Conservation (phyloP, 2,113 vertebrate species). For the Peromyscus polionotus region DNA sequence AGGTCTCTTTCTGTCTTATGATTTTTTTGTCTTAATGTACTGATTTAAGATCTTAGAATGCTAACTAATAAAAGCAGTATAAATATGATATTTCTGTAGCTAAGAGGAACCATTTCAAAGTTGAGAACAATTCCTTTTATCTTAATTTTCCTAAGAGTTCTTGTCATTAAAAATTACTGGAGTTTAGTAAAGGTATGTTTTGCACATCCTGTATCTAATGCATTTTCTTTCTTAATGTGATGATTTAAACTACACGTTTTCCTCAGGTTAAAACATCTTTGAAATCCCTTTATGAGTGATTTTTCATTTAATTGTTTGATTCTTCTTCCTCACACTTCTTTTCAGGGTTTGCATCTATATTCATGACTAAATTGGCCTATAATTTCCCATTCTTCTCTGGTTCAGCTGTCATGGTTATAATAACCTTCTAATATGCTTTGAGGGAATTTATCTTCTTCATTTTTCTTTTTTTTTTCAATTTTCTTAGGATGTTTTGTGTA, state of each 20-base stretch:
- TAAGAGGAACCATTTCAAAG: background rate
- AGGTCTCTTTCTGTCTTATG: background rate
- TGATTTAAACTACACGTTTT: background rate
- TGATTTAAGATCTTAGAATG: background rate
- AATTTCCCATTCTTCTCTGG: background rate
- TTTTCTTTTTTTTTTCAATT: background rate
- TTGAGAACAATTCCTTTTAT: background rate
- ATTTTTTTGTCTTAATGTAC: background rate
- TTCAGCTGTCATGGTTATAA: background rate
- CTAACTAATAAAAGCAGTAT: background rate
- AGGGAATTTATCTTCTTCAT: background rate
- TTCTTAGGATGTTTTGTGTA: background rate
- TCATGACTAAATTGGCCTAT: conserved; percentile 14
- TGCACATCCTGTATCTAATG: background rate
- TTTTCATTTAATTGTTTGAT: conserved; percentile 36
- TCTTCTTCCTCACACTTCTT: background rate
- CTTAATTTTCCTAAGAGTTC: background rate
- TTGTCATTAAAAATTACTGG: background rate
- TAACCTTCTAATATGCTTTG: background rate
- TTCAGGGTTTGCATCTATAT: conserved; percentile 4
- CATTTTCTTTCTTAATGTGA: background rate
- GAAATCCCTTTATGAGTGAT: background rate
- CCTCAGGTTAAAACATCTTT: background rate
- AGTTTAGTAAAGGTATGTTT: background rate
- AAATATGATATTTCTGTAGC: background rate